Conservation (phyloP, 2,113 vertebrate genomes). For the Saguinus midas region DNA sequence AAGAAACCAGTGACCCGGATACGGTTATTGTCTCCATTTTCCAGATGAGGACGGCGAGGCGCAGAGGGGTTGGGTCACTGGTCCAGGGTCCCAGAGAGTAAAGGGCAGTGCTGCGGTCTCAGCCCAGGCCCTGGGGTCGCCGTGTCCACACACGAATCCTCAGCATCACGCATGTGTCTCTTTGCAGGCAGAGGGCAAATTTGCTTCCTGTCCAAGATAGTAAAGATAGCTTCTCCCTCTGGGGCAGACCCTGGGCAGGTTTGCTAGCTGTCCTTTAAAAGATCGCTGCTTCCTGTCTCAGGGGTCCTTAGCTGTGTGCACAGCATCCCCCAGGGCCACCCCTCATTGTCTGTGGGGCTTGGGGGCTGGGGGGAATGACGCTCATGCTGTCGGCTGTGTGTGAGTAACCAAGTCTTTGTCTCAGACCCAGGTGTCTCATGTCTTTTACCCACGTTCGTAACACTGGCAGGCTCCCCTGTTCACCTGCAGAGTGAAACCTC, state of each 20-base stretch:
- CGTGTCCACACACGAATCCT: neutral
- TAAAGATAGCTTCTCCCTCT: neutral
- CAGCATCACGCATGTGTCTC: neutral
- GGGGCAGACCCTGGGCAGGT: neutral
- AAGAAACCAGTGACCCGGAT: neutral
- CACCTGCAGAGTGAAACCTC: neutral
- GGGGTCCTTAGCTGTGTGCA: neutral
- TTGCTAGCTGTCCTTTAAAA: neutral
- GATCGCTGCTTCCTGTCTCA: neutral
- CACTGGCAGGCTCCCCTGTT: neutral
- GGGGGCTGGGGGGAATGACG: neutral
- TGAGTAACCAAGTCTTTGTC: too few relatives aligned
- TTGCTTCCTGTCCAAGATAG: neutral
- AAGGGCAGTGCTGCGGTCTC: neutral
- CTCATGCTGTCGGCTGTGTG: neutral
- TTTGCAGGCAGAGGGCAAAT: neutral
- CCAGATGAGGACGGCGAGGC: neutral
- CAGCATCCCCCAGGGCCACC: neutral
- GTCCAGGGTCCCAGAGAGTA: neutral
- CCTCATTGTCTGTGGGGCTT: neutral
- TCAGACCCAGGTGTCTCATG: too few relatives aligned
- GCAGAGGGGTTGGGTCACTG: neutral
- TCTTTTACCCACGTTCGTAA: neutral
- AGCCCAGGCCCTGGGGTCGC: neutral
- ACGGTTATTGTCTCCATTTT: neutral